Evolutionary conservation across 2,888 invertebrate species (phyloP), one percentile per base, ranked within the genome.

Genomic region (Rhagonycha fulva): DNA sequence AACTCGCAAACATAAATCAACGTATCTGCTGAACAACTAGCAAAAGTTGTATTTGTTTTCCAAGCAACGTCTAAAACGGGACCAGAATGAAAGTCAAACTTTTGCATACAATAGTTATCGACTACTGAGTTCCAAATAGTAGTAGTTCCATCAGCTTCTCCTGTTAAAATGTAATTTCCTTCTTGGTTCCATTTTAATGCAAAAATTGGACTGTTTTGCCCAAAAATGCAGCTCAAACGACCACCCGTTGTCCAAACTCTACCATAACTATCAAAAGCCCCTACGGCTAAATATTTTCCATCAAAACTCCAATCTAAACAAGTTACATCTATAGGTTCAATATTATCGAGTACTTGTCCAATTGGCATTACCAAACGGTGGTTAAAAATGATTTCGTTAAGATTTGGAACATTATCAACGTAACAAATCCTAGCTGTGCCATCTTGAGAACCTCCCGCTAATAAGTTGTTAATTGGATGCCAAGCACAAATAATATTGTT

Each of bases 401-500:
- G 94, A 79, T 92, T 92, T n/a, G 93, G 91, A 74, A 93, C 93
- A 84, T 95, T 96, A 86, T 97, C 97, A 72, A 99, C 96, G 86
- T 98, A 98, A 99, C 99, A 99, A 85, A 99, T 98, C 82, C 99
- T 91, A 2, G 99, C 99, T 61, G 99, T 99, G 82, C 98, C 98
- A 86, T 99, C 99, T 7, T 99, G 99, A 69, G 98, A 99, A 1
- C 99, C 99, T 86, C 98, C 98, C 10, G 99, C 99, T 80, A 99
- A 88, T n/a, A 99, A 90, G 89, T 99, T 99, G 70, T 96, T 95
- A 70, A 96, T 96, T 0, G 99, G 99, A 89, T 99, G 99, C 99
- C 99, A 99, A 5, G 99, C 98, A 90, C 99, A 99, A 83, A 99
- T 99, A 86, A 99, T 99, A 9, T 99, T 99, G 90, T 99, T 99